Conservation (phyloP, 2,888 invertebrate genomes). For the Drosophila nr. fundita region DNA sequence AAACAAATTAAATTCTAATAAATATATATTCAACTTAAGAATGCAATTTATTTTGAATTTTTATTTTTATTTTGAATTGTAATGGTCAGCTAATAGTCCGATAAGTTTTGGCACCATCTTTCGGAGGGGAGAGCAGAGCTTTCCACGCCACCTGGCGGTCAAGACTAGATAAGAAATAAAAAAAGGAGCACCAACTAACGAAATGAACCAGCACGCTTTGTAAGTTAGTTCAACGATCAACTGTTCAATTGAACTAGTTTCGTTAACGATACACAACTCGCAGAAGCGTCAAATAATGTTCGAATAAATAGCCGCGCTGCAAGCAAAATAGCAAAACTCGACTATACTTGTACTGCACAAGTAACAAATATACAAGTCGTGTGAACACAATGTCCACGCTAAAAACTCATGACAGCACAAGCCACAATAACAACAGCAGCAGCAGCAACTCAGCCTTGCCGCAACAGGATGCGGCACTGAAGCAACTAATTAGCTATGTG, state of each 20-base stretch:
- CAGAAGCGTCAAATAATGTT: conserved; percentile 43
- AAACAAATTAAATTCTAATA: conserved; percentile 61
- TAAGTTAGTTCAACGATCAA: neutral
- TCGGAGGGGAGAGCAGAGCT: neutral
- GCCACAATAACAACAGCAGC: conserved; percentile 27
- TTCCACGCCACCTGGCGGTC: neutral
- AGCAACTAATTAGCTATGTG: conserved; percentile 75
- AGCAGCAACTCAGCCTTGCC: conserved; percentile 37
- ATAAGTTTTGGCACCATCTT: neutral
- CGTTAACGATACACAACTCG: conserved; percentile 22
- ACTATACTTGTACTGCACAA: neutral
- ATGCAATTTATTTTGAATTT: conserved; percentile 1
- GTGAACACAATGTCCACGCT: conserved; percentile 36
- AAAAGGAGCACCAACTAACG: neutral
- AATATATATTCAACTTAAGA: conserved; percentile 33
- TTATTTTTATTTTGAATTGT: neutral
- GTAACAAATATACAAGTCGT: neutral
- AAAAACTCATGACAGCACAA: conserved; percentile 21
- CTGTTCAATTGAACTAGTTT: conserved; percentile 18
- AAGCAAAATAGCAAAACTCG: neutral
- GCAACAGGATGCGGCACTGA: conserved; percentile 51
- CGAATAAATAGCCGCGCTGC: conserved; percentile 31
- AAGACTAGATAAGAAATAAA: neutral
- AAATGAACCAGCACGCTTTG: neutral
- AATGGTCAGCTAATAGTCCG: neutral